Conservation (phyloP, 2,797 vertebrate genomes). For the Nannoperca obscura region DNA sequence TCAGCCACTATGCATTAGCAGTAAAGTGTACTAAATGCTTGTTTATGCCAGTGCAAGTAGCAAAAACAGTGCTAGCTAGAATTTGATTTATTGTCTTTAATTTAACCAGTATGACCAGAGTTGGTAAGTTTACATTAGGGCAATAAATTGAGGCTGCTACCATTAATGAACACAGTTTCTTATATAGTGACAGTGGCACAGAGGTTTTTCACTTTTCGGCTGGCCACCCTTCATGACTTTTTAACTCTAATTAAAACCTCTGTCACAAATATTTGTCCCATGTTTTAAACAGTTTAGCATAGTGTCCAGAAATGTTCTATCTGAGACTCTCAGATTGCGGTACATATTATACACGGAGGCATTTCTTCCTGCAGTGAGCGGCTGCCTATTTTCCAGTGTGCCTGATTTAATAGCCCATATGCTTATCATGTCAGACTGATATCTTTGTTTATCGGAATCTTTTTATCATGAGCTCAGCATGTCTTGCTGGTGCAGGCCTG, state of each 20-base stretch:
- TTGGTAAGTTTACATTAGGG: slow-evolving; percentile 14
- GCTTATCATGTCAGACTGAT: slow-evolving; percentile 59
- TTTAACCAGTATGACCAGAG: slow-evolving; percentile 5
- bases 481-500: slow-evolving; percentile 38
- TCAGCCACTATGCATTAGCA: not conserved
- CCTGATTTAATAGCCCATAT: slow-evolving; percentile 63
- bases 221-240: slow-evolving; percentile 28
- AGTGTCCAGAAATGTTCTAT: slow-evolving; percentile 34
- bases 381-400: slow-evolving; percentile 42
- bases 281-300: slow-evolving; percentile 33
- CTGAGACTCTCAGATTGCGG: slow-evolving; percentile 9
- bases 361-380: slow-evolving; percentile 39
- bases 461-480: slow-evolving; percentile 58
- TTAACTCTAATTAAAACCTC: slow-evolving; percentile 33
- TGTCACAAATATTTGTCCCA: slow-evolving; percentile 27
- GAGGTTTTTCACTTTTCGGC: slow-evolving; percentile 17
- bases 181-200: slow-evolving; percentile 16
- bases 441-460: slow-evolving; percentile 65
- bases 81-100: slow-evolving; percentile 44
- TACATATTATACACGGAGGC: slow-evolving; percentile 11
- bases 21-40: not conserved
- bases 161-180: slow-evolving; percentile 29
- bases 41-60: not conserved
- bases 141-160: not conserved
- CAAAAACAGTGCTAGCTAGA: not conserved